These are phyloP conservation scores for Sarcoramphus papa DNA, from an alignment of 2,797 vertebrate genomes.

Conservation along the genomic window DNA sequence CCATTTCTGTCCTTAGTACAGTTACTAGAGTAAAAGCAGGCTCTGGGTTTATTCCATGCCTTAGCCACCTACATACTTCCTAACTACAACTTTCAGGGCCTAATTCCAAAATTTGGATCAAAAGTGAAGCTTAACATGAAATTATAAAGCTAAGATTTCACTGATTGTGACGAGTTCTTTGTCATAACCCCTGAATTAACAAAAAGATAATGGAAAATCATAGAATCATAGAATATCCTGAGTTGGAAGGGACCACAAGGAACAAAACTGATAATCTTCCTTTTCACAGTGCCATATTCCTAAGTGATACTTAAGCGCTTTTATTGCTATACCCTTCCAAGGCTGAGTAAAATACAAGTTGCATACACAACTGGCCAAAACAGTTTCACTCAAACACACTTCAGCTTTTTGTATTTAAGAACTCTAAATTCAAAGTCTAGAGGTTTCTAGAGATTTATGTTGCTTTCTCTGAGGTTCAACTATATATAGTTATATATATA, in stretches of 20 bases:
- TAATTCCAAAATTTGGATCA: background rate
- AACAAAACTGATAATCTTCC: background rate
- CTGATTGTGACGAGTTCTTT: background rate
- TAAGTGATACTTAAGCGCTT: background rate
- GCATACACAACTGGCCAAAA: background rate
- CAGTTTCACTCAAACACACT: background rate
- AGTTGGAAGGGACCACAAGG: rapidly evolving
- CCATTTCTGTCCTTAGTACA: background rate
- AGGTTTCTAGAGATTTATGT: background rate
- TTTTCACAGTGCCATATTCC: background rate
- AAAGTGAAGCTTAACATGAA: background rate
- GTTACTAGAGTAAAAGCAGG: background rate
- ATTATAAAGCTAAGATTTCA: background rate
- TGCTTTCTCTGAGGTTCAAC: background rate
- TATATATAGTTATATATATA: too few relatives aligned
- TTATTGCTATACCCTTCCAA: background rate
- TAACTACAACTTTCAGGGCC: background rate
- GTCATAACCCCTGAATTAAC: background rate
- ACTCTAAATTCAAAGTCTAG: background rate
- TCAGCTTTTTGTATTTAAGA: background rate
- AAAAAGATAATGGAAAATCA: background rate
- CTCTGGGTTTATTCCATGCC: background rate
- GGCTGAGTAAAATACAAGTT: background rate
- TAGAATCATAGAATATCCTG: background rate
- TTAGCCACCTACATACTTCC: background rate